A percentile compares a stretch with the other conserved stretches of the same genome.
Conservation (phyloP, 2,113 vertebrate species). For the Protobothrops mucrosquamatus region DNA sequence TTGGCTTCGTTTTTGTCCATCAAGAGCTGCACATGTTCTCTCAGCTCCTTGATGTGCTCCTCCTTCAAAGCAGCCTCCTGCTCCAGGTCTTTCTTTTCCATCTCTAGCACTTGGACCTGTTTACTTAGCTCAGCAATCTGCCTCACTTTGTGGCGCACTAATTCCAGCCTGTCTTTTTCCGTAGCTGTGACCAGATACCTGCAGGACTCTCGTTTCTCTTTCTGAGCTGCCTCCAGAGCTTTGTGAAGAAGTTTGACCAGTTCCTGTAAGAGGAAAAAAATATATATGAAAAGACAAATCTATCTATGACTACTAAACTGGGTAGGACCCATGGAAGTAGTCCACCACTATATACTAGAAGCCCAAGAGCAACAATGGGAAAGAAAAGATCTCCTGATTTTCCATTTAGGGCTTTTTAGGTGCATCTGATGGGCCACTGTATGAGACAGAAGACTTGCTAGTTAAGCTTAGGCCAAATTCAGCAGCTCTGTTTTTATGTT, state of each 20-base stretch:
- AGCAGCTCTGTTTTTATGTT: not conserved
- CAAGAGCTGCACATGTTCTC: slow-evolving; percentile 72
- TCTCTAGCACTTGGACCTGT: slow-evolving; percentile 69
- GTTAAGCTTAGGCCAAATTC: not conserved
- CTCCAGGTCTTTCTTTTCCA: slow-evolving; percentile 68
- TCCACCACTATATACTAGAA: not conserved
- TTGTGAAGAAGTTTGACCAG: slow-evolving; percentile 90
- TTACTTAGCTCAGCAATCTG: slow-evolving; percentile 73
- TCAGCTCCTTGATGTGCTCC: slow-evolving; percentile 73
- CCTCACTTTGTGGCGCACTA: slow-evolving; percentile 85
- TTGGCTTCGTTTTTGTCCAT: slow-evolving; percentile 87
- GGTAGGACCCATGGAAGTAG: not conserved
- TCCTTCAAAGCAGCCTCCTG: slow-evolving; percentile 69
- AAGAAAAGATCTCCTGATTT: not conserved
- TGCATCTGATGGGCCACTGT: not conserved
- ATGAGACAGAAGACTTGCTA: not conserved
- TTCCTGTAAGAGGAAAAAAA: slow-evolving; percentile 70
- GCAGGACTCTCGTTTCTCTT: slow-evolving; percentile 83
- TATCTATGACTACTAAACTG: not conserved
- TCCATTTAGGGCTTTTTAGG: not conserved
- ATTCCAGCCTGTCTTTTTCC: slow-evolving; percentile 83
- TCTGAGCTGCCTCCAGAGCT: slow-evolving; percentile 86
- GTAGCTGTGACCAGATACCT: slow-evolving; percentile 75
- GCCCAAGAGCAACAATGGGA: not conserved
- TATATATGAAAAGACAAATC: not conserved